Evolutionary conservation across 1,140 invertebrate species (phyloP), one percentile per base, ranked within the genome.

Genomic region (Papilio dardanus): DNA sequence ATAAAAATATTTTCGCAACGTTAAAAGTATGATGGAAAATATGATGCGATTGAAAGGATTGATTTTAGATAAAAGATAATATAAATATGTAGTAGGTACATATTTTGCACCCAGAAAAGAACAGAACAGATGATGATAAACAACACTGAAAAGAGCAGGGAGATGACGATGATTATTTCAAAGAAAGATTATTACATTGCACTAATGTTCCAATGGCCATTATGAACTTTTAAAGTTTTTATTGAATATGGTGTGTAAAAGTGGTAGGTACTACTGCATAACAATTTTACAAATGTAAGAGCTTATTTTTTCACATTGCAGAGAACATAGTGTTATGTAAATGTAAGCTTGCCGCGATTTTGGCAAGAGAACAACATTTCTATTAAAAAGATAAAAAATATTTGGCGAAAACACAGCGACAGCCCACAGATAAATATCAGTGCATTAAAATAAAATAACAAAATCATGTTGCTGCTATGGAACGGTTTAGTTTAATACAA

Each of bases 1-100:
- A 50, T n/a, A n/a, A 74, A 79, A 46, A 40, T 75, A 71, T 76
- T 76, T 71, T 69, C 71, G 67, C 71, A 12, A 71, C 69, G n/a
- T 46, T 42, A 6, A 46, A 5, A 40, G 14, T 40, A 40, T 16
- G 19, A 28, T 24, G 24, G 19, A 14, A 54, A n/a, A 54, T 10
- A n/a, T 24, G 6, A 21, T 58, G 54, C 8, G 54, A n/a, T n/a
- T 21, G 1, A 58, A 24, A 4, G 5, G 10, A 16, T 40, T 40
- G 37, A 16, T 14, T 40, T 16, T n/a, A n/a, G n/a, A n/a, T n/a
- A n/a, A n/a, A n/a, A n/a, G n/a, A n/a, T n/a, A n/a, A n/a, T n/a
- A n/a, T n/a, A n/a, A n/a, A n/a, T n/a, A n/a, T n/a, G n/a, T n/a
- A n/a, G n/a, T n/a, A n/a, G n/a, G n/a, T n/a, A n/a, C n/a, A n/a